Evolutionary conservation across 1,140 invertebrate species (phyloP), one percentile per base, ranked within the genome.

Genomic region (Adelges cooleyi): DNA sequence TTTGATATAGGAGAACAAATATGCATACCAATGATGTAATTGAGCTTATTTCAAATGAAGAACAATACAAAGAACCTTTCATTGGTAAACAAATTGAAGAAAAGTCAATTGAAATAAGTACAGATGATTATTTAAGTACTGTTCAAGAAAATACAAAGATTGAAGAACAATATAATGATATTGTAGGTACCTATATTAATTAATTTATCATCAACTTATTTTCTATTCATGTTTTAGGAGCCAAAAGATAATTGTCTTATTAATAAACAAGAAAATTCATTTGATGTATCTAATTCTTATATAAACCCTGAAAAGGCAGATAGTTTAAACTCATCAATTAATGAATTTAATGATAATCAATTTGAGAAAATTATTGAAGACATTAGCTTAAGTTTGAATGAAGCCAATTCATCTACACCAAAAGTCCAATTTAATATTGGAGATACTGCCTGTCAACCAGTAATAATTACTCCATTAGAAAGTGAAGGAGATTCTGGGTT

Each of bases 401-500:
- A 59, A 59, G 54, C 23, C 23, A 59, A 59, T 59, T 59, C 54
- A 25, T 59, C 54, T 10, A 59, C 54, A 8, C 65, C 65, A 17
- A 66, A 66, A 51, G 49, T 66, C 27, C 65, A 66, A 18, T 66
- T 66, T 3, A 66, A 52, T 52, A 66, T 66, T 52, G 65, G 65
- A 22, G 38, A 42, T 66, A 66, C 48, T 29, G 53, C 67, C 25
- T 46, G 65, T 15, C 66, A 70, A 62, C 66, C 69, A 36, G 70
- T 56, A 11, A 68, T 70, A 11, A 46, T 72, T 23, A 59, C 38
- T n/a, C 17, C 36, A 18, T 46, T 59, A 59, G 54, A 59, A 29
- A 71, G 69, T 56, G 71, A 72, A 66, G 68, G 71, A 40, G 71
- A 72, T 46, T 71, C 71, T 6, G 71, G 71, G 22, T 72, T 72